A percentile compares a stretch with the other conserved stretches of the same genome.
Evolutionary conservation across 2,888 invertebrate genomes (phyloP).

Genomic region (Arenicola marina): DNA sequence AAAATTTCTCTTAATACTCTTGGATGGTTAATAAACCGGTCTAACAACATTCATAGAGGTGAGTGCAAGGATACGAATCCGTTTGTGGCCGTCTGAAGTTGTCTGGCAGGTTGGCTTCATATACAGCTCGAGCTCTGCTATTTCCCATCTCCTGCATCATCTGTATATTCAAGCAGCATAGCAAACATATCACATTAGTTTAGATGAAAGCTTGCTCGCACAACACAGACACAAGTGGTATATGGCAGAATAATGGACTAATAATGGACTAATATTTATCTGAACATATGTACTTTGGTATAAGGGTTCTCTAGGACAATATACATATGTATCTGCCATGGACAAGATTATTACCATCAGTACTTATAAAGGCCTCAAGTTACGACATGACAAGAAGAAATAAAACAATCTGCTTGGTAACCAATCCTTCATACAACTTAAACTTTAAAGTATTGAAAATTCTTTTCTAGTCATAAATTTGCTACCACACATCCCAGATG

Average conservation of each 20-base stretch:
- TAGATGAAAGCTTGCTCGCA: neutral
- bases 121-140: constrained; percentile 89
- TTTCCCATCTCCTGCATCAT: constrained; percentile 97
- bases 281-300: neutral
- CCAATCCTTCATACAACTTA: no score
- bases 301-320: neutral
- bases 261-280: neutral
- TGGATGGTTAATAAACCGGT: neutral
- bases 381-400: neutral
- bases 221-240: neutral
- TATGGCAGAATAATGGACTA: neutral
- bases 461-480: no score
- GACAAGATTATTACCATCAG: neutral
- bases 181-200: neutral
- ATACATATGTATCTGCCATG: neutral
- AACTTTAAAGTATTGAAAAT: no score
- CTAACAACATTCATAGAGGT: neutral
- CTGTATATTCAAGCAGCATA: constrained; percentile 51
- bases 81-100: constrained; percentile 87
- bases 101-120: constrained; percentile 95
- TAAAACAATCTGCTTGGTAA: neutral
- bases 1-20: no score
- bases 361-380: neutral
- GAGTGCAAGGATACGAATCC: constrained; percentile 64
- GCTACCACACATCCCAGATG: no score